Conservation (phyloP, 2,888 invertebrate species). For the Watsonalla binaria region DNA sequence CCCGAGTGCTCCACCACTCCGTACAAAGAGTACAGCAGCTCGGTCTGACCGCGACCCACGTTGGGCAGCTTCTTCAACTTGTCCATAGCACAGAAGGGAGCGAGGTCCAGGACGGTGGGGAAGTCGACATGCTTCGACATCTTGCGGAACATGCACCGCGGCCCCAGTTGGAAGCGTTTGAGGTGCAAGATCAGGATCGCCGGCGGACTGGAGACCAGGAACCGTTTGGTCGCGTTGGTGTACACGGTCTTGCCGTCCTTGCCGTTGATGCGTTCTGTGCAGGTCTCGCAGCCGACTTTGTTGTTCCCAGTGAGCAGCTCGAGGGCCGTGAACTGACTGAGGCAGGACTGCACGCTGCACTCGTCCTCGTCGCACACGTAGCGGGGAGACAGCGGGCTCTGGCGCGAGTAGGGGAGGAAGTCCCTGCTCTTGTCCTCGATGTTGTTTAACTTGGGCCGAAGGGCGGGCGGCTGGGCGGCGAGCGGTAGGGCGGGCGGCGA, state of each 20-base stretch:
- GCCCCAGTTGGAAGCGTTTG: constrained; percentile 94
- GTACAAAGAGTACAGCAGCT: constrained; percentile 92
- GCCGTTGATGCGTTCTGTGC: constrained; percentile 86
- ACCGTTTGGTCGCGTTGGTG: constrained; percentile 90
- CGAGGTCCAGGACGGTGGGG: constrained; percentile 89
- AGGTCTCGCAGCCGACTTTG: constrained; percentile 94
- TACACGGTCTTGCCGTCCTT: constrained; percentile 85
- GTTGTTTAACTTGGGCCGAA: constrained; percentile 47
- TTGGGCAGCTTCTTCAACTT: constrained; percentile 81
- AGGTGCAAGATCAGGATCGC: constrained; percentile 96
- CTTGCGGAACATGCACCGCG: constrained; percentile 87
- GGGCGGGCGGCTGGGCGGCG: constrained; percentile 36
- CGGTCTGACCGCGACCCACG: constrained; percentile 80
- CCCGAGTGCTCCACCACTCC: constrained; percentile 98
- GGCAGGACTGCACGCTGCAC: constrained; percentile 91
- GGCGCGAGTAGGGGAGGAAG: constrained; percentile 49
- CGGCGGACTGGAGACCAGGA: constrained; percentile 93
- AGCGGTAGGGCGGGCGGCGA: constrained; percentile 33
- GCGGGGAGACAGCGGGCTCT: constrained; percentile 80
- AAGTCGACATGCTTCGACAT: constrained; percentile 92
- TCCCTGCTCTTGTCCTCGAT: constrained; percentile 55
- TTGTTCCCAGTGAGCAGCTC: constrained; percentile 95
- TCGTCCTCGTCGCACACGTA: constrained; percentile 88
- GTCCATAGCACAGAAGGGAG: constrained; percentile 91
- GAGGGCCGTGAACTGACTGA: constrained; percentile 94